Conservation (phyloP, 2,113 vertebrate species). For the Lampris megalopsis region DNA sequence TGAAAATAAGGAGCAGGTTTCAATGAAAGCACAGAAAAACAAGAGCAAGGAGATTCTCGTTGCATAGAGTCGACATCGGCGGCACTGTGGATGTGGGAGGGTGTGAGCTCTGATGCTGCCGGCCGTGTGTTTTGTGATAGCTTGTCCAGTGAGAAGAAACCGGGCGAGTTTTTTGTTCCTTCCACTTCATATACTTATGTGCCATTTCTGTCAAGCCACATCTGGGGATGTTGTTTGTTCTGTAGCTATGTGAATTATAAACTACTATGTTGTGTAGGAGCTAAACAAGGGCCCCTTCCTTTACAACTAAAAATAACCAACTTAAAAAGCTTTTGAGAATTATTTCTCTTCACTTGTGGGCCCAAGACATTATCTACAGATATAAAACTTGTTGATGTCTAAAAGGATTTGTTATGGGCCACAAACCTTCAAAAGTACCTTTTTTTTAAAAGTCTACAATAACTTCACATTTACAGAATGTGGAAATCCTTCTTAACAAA, state of each 20-base stretch:
- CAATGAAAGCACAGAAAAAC: too few relatives aligned
- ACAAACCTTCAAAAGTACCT: too few relatives aligned
- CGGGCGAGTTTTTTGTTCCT: not conserved
- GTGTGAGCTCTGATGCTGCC: too few relatives aligned
- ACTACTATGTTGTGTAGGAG: conserved; percentile 51
- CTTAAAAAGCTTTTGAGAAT: not conserved
- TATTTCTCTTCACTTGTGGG: not conserved
- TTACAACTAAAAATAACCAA: conserved; percentile 32
- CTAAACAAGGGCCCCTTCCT: conserved; percentile 37
- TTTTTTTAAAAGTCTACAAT: too few relatives aligned
- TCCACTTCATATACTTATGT: conserved; percentile 61
- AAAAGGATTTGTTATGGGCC: too few relatives aligned
- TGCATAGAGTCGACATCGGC: too few relatives aligned
- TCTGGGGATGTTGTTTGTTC: conserved; percentile 65
- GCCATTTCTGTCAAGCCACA: conserved; percentile 68
- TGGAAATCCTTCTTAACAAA: not conserved
- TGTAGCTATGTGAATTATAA: conserved; percentile 71
- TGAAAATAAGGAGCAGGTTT: too few relatives aligned
- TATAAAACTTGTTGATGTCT: too few relatives aligned
- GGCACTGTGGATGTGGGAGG: too few relatives aligned
- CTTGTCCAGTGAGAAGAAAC: conserved; percentile 34
- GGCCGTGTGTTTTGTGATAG: too few relatives aligned
- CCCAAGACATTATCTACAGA: too few relatives aligned
- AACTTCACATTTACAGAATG: not conserved
- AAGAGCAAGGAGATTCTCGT: too few relatives aligned